Base-by-base conservation (phyloP, 2,797 vertebrate species). In the Falco berigora region DNA sequence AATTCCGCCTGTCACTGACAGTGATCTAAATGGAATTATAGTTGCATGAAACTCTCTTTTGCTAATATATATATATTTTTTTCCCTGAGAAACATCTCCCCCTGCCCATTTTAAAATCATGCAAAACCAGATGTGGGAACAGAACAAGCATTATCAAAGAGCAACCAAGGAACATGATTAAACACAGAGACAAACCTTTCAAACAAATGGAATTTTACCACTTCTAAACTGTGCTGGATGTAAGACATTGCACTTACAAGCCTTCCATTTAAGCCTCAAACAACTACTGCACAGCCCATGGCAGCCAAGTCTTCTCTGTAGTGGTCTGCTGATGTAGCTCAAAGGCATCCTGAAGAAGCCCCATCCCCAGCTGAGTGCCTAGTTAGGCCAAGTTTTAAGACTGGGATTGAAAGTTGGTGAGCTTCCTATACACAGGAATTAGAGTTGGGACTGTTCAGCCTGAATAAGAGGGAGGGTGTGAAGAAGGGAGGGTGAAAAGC, bases 1-100 rank as follows among this genome's bases (percentile, higher is more conserved):
- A 98, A 98, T 98, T 97, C 96, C 59, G 96, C 97, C 98, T 97
- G 98, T 98, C 98, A 97, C 97, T 96, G 97, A 98, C 96, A 97
- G 96, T 97, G 98, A 98, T 97, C 97, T 98, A 98, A 98, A 98
- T 98, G 97, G 98, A 98, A 98, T 98, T 98, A 98, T 96, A 97
- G 97, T 96, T 97, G 97, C 97, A 97, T 90, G 96, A 97, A 98
- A 97, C 97, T 95, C 93, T 92, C 92, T 97, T 97, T 96, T 97
- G 95, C 97, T 97, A 96, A 97, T 97, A 98, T 95, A 96, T 93
- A 96, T 92, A 67, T 93, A 77, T 89, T 91, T 42, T 89, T 94
- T 96, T 92, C 89, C 12, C 93, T 83, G 62, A 96, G 95, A 92
- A 90, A 36, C 85, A 30, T 86, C 34, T 80, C 32, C 52, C 76